A percentile compares a stretch with the other conserved stretches of the same genome.
phyloP scores from a whole-genome alignment of 1,140 invertebrate species.

The Halyomorpha halys region DNA sequence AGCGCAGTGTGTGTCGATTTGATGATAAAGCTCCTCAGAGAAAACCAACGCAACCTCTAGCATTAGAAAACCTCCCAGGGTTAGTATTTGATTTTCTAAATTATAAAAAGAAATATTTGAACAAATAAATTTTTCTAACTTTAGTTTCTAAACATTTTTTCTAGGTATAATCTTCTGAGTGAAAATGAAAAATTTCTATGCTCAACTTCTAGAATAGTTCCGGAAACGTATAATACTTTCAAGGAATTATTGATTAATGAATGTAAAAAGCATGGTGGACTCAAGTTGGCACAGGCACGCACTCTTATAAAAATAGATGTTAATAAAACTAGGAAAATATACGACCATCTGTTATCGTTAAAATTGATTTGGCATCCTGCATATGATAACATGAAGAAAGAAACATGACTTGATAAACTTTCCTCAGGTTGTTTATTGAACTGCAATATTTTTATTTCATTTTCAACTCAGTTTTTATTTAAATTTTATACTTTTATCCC shows the following conservation, averaged over 20 bases:
- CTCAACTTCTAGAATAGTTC: constrained; percentile 58
- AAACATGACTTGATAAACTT: no score
- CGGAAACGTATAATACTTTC: constrained; percentile 65
- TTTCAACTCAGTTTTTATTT: no score
- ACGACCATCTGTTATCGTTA: constrained; percentile 65
- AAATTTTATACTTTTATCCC: no score
- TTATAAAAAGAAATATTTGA: neutral
- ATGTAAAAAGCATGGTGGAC: constrained; percentile 54
- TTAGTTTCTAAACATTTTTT: neutral
- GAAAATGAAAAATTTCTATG: constrained; percentile 64
- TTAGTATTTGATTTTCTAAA: constrained; percentile 34
- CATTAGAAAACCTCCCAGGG: constrained; percentile 64
- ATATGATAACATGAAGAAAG: no score
- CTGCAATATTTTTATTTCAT: no score
- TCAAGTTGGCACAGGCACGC: constrained; percentile 69
- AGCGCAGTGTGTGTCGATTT: neutral
- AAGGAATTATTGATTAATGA: constrained; percentile 61
- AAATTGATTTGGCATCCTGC: constrained; percentile 29
- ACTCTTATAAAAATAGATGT: constrained; percentile 82
- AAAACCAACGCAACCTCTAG: constrained; percentile 50
- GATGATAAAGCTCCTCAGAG: constrained; percentile 25
- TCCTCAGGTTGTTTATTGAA: no score
- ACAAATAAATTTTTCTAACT: neutral
- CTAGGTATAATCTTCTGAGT: constrained; percentile 51
- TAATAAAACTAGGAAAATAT: constrained; percentile 83